phyloP scores from a whole-genome alignment of 2,888 invertebrate species.

The Andricus curvator region DNA sequence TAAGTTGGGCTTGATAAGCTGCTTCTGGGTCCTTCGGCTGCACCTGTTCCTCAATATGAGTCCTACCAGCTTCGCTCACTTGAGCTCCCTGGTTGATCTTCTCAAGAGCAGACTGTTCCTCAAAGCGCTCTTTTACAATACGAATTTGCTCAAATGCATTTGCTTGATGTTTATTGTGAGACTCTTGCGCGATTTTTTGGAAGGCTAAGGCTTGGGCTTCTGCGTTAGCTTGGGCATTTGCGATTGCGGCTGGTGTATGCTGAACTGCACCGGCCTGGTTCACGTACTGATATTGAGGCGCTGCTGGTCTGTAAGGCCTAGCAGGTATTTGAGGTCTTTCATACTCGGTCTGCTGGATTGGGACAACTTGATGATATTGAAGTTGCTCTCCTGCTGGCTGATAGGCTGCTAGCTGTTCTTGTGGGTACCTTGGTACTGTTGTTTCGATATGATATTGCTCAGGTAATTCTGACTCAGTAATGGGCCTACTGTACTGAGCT shows the following conservation, averaged over 20 bases:
- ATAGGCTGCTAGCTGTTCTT: conserved; percentile 39
- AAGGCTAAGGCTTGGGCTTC: conserved; percentile 73
- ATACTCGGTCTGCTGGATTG: conserved; percentile 62
- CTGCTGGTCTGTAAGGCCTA: conserved; percentile 62
- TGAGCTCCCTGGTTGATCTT: conserved; percentile 72
- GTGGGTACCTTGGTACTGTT: conserved; percentile 66
- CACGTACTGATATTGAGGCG: conserved; percentile 63
- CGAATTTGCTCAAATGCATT: conserved; percentile 73
- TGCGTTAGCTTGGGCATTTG: conserved; percentile 71
- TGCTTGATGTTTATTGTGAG: conserved; percentile 70
- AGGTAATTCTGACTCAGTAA: conserved; percentile 57
- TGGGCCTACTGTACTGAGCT: conserved; percentile 62
- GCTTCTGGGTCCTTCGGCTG: conserved; percentile 70
- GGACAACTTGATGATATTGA: conserved; percentile 58
- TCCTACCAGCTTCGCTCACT: conserved; percentile 73
- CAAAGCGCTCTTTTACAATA: conserved; percentile 67
- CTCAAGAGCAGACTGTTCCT: conserved; percentile 72
- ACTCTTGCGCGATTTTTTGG: conserved; percentile 71
- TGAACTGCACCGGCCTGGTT: conserved; percentile 52
- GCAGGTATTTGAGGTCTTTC: conserved; percentile 56
- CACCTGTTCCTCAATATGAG: conserved; percentile 67
- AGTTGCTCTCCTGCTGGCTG: conserved; percentile 48
- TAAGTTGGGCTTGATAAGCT: conserved; percentile 70
- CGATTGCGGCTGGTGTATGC: conserved; percentile 54
- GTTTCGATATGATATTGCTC: conserved; percentile 75